Evolutionary conservation across 2,888 invertebrate species (phyloP).

Genomic region (Apamea anceps): DNA sequence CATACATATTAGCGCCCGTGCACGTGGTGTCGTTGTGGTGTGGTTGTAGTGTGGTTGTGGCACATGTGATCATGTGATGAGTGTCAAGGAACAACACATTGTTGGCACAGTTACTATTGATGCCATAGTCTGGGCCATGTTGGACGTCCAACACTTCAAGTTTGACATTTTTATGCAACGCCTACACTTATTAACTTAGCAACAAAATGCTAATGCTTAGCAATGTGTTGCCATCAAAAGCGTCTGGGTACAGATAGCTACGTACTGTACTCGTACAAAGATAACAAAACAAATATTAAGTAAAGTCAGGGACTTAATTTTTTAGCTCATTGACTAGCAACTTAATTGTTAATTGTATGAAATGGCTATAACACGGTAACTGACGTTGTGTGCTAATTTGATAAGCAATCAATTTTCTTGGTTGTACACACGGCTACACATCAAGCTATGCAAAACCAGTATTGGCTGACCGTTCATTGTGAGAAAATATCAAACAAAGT

Average conservation of each 20-base stretch:
- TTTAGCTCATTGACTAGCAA: neutral
- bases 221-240: neutral
- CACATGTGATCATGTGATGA: neutral
- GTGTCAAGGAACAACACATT: neutral
- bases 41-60: neutral
- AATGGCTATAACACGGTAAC: neutral
- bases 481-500: too few relatives aligned
- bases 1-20: too few relatives aligned
- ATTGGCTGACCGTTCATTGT: too few relatives aligned
- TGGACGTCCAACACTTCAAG: too few relatives aligned
- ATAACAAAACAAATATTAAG: neutral
- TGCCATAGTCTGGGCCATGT: neutral
- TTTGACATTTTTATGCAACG: neutral
- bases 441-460: too few relatives aligned
- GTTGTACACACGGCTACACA: too few relatives aligned
- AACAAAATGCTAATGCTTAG: neutral
- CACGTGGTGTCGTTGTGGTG: neutral
- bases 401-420: neutral
- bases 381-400: neutral
- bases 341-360: neutral
- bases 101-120: neutral
- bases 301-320: neutral
- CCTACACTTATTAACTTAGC: slow-evolving; percentile 7
- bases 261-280: neutral
- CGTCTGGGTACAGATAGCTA: neutral